Evolutionary conservation across 2,888 invertebrate genomes (phyloP).

Genomic region (Drosophila picticornis): DNA sequence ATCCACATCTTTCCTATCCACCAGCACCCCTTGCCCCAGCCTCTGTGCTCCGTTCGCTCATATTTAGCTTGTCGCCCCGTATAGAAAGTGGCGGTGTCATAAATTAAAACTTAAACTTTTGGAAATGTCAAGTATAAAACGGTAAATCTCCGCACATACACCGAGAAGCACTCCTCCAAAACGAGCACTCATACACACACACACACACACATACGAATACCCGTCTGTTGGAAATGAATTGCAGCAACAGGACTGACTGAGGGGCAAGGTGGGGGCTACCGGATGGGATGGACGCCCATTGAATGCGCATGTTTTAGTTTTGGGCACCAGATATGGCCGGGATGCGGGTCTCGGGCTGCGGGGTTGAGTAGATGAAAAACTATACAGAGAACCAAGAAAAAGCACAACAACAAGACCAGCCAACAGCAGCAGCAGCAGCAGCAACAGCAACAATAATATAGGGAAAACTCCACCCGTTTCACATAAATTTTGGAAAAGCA

Average conservation of each 20-base stretch:
- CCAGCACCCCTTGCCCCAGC: neutral
- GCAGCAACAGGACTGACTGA: constrained; percentile 54
- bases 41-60: constrained; percentile 55
- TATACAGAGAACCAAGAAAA: constrained; percentile 72
- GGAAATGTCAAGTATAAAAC: constrained; percentile 85
- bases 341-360: constrained; percentile 9
- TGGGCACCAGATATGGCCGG: constrained; percentile 53
- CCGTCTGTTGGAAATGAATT: constrained; percentile 74
- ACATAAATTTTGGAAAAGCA: constrained; percentile 79
- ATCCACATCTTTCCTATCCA: neutral
- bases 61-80: constrained; percentile 79
- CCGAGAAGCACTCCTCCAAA: constrained; percentile 54
- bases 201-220: constrained; percentile 38
- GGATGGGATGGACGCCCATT: constrained; percentile 66
- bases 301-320: constrained; percentile 80
- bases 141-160: constrained; percentile 84
- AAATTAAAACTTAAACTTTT: constrained; percentile 86
- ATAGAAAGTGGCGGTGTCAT: constrained; percentile 85
- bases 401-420: constrained; percentile 70
- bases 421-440: constrained; percentile 32
- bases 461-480: constrained; percentile 78
- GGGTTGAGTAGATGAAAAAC: constrained; percentile 59
- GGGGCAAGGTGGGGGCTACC: constrained; percentile 16
- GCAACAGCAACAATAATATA: constrained; percentile 35
- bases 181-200: constrained; percentile 23